Evolutionary conservation across 2,797 vertebrate species (phyloP), one percentile per base, ranked within the genome.

Genomic region (Oryzias sinensis): DNA sequence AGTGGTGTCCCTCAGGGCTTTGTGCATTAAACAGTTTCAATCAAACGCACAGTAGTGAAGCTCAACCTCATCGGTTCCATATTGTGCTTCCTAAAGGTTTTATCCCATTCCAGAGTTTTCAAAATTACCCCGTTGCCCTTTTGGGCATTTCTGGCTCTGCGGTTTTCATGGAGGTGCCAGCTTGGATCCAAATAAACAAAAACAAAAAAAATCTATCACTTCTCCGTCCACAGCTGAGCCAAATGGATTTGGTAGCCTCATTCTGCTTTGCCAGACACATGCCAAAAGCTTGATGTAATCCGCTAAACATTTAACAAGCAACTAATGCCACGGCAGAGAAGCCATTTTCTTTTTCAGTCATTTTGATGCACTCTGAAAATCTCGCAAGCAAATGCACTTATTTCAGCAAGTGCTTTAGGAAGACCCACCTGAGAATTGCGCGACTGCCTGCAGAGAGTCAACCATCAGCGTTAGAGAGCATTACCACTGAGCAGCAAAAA

Each of bases 401-500:
- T 90, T 91, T 88, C 88, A 83, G 83, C 85, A 74, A 74, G 86
- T 84, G 81, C 82, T 87, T 70, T 70, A 53, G 77, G 84, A 89
- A 69, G 74, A 68, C 84, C 85, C 87, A 90, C 87, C 86, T 86
- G 90, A 90, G 88, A 91, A 85, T 88, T 81, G 76, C 29, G 58
- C 22, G 87, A 72, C 85, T 68, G 65, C 89, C 90, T 77, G 86
- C 81, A 49, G 89, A 82, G 90, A 90, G 79, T 83, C 79, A 72
- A 75, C 87, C 87, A 90, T 90, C 86, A 90, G 87, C 87, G 89
- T 90, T 91, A 91, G 76, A 85, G 86, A 84, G 81, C 81, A 89
- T 90, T 88, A 90, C 81, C 54, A 62, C 75, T 48, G 47, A 73
- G 81, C 84, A 84, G 75, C 72, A 80, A 71, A 79, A 81, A 80